Conservation (phyloP, 2,888 invertebrate species). For the Plagodis dolabraria region DNA sequence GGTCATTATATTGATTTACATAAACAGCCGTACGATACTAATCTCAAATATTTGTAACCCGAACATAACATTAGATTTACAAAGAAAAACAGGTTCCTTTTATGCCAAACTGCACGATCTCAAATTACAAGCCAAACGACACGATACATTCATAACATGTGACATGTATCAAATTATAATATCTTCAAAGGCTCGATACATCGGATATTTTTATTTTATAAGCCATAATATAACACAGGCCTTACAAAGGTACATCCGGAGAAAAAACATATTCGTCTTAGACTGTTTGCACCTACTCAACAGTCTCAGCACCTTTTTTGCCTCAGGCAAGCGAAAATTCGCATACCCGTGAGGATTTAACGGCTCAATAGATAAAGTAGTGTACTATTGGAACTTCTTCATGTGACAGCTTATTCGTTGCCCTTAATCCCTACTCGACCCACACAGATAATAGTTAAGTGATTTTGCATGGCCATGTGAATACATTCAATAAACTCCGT, state of each 20-base stretch:
- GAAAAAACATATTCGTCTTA: background rate
- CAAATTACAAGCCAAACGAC: conserved; percentile 27
- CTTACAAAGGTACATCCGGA: conserved; percentile 3
- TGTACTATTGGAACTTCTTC: conserved; percentile 39
- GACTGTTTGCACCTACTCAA: background rate
- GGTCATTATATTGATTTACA: background rate
- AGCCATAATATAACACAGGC: background rate
- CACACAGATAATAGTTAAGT: conserved; percentile 47
- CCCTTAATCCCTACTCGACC: conserved; percentile 49
- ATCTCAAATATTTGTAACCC: conserved; percentile 10
- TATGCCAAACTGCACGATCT: conserved; percentile 29
- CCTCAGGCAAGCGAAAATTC: conserved; percentile 12
- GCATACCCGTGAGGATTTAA: conserved; percentile 36
- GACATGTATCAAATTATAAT: conserved; percentile 18
- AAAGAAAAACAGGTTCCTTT: conserved; percentile 27
- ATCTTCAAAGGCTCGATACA: background rate
- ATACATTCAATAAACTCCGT: conserved; percentile 18
- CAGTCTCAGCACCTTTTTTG: conserved; percentile 9
- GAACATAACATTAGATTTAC: conserved; percentile 18
- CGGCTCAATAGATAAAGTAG: conserved; percentile 39
- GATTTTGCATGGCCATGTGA: conserved; percentile 49
- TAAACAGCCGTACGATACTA: conserved; percentile 4
- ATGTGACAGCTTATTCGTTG: conserved; percentile 41
- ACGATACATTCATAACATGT: conserved; percentile 11
- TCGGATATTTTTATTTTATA: background rate